Evolutionary conservation across 2,888 invertebrate species (phyloP), one percentile per base, ranked within the genome.

Genomic region (Xylophagus ater): DNA sequence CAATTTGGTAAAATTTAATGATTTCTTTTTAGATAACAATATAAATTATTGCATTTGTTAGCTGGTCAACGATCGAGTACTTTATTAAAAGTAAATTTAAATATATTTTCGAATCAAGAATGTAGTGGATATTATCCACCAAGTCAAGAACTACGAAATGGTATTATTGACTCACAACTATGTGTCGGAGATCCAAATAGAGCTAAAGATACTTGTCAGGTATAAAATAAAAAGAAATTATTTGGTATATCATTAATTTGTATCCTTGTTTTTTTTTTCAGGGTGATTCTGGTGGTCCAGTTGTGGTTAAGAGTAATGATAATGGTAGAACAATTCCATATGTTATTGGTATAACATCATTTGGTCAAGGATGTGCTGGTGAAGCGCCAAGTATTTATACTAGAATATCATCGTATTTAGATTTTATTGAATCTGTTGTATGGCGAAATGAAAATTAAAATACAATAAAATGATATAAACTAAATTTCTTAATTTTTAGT

Each of bases 171-270:
- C 20, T 45, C 52, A 8, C 57, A 57, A 46, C 14, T 61, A 10
- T 61, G 61, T 45, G 58, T 59, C 7, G 56, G 56, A 10, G 53
- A 56, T 41, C 42, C 51, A 3, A 39, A 46, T 12, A 47, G 45
- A 2, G 47, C 42, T 4, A 51, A 51, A 24, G 56, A 55, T 35
- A 52, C 56, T 2, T 56, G 56, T n/a, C 51, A 52, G 40, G 51
- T 51, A 33, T n/a, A 12, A 12, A 21, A 25, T 13, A 13, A 17
- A 24, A 14, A 25, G 14, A 15, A 18, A 19, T 34, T 4, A n/a
- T 24, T 10, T 24, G n/a, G n/a, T n/a, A n/a, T n/a, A n/a, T n/a
- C n/a, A n/a, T n/a, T n/a, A n/a, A n/a, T n/a, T n/a, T n/a, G n/a
- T n/a, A n/a, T n/a, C n/a, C n/a, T n/a, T n/a, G n/a, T 13, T 21